Conservation (phyloP, 2,888 invertebrate genomes). For the Drosophila sordidula region DNA sequence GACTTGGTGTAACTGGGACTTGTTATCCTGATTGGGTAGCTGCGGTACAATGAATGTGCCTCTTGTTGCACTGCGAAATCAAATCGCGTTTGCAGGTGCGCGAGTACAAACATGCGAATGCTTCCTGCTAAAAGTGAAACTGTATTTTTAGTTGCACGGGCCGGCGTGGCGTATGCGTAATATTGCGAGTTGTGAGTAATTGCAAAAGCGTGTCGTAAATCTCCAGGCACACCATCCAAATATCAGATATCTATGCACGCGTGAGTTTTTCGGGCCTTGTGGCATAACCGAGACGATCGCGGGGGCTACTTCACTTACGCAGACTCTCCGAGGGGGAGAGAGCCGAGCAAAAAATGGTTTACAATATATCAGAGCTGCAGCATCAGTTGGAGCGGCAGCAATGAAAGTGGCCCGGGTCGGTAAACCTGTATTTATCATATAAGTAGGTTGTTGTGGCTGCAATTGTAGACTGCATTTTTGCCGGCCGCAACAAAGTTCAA, state of each 20-base stretch:
- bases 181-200: slow-evolving; percentile 72
- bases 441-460: slow-evolving; percentile 62
- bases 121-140: slow-evolving; percentile 69
- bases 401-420: slow-evolving; percentile 58
- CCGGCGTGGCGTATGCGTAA: slow-evolving; percentile 68
- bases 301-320: slow-evolving; percentile 63
- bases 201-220: slow-evolving; percentile 75
- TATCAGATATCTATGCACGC: slow-evolving; percentile 44
- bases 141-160: slow-evolving; percentile 49
- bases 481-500: slow-evolving; percentile 70
- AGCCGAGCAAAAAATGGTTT: slow-evolving; percentile 12
- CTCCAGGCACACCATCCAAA: slow-evolving; percentile 33
- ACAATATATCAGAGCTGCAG: slow-evolving; percentile 13
- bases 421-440: slow-evolving; percentile 69
- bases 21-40: slow-evolving; percentile 71
- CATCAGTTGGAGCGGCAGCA: slow-evolving; percentile 40
- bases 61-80: slow-evolving; percentile 31
- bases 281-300: slow-evolving; percentile 19
- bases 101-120: slow-evolving; percentile 43
- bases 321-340: slow-evolving; percentile 37
- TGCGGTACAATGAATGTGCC: slow-evolving; percentile 33
- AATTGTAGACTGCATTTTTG: slow-evolving; percentile 53
- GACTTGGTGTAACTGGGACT: slow-evolving; percentile 51
- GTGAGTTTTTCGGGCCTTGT: slow-evolving; percentile 36
- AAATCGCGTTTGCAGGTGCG: slow-evolving; percentile 64